A percentile compares a stretch with the other conserved stretches of the same genome.
Evolutionary conservation across 2,888 invertebrate species (phyloP).

Genomic region (Drosophila incognita): DNA sequence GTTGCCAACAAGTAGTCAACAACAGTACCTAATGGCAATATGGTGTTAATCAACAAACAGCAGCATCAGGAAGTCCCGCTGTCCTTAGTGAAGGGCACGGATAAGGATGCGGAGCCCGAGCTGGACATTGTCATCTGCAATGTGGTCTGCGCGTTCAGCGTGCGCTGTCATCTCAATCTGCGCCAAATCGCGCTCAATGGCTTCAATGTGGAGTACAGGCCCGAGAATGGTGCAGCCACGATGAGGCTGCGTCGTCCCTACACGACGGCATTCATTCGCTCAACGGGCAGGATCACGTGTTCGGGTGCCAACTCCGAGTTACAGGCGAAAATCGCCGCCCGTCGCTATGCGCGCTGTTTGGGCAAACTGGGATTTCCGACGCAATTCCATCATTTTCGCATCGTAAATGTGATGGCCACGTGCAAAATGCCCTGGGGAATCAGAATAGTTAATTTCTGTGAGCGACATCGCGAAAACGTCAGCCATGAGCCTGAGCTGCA

Average conservation of each 20-base stretch:
- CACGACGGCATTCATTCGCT: conserved; percentile 99
- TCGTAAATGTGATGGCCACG: conserved; percentile 99
- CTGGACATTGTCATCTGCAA: conserved; percentile 98
- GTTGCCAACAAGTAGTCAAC: neutral
- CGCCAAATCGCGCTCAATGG: conserved; percentile 96
- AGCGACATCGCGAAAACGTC: conserved; percentile 92
- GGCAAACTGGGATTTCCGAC: conserved; percentile 97
- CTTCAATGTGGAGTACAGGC: conserved; percentile 96
- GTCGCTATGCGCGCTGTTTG: conserved; percentile 86
- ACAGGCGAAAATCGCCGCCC: conserved; percentile 88
- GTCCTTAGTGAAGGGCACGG: neutral
- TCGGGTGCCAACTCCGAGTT: conserved; percentile 66
- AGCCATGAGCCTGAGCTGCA: conserved; percentile 99
- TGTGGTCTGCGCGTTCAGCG: conserved; percentile 89
- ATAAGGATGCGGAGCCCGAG: conserved; percentile 88
- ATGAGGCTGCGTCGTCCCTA: conserved; percentile 98
- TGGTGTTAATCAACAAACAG: neutral
- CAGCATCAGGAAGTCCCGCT: conserved; percentile 86
- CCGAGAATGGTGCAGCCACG: conserved; percentile 98
- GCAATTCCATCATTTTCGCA: conserved; percentile 95
- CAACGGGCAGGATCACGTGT: conserved; percentile 95
- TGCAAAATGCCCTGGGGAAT: conserved; percentile 99
- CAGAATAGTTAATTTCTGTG: conserved; percentile 96
- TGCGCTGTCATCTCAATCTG: conserved; percentile 97
- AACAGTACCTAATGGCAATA: neutral